phyloP scores from a whole-genome alignment of 2,888 invertebrate species.

The Chydorus sphaericus region DNA sequence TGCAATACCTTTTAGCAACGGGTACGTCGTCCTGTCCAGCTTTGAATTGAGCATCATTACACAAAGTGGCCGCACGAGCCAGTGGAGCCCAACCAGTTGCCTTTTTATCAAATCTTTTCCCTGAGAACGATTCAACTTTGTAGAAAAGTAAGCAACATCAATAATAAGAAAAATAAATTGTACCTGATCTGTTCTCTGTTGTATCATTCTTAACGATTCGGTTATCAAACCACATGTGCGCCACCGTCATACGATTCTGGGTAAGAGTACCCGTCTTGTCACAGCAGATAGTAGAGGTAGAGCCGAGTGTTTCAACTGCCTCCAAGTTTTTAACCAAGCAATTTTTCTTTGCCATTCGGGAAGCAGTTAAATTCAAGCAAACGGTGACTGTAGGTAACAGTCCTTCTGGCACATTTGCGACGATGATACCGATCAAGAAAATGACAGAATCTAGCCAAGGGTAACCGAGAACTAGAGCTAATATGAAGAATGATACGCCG shows the following conservation, averaged over 20 bases:
- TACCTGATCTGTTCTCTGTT: constrained; percentile 87
- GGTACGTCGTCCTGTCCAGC: constrained; percentile 32
- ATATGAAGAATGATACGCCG: constrained; percentile 84
- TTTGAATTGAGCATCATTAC: constrained; percentile 21
- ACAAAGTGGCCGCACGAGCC: constrained; percentile 25
- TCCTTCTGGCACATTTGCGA: constrained; percentile 98
- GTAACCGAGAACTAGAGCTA: constrained; percentile 67
- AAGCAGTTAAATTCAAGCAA: constrained; percentile 93
- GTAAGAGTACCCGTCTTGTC: constrained; percentile 98
- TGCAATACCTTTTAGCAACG: too few species aligned
- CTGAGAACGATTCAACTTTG: too few species aligned
- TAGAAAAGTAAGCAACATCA: too few species aligned
- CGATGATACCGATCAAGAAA: constrained; percentile 98
- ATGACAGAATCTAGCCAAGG: constrained; percentile 99
- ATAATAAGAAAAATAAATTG: too few species aligned
- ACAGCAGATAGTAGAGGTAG: constrained; percentile 98
- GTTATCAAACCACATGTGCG: constrained; percentile 99
- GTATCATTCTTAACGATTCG: constrained; percentile 98
- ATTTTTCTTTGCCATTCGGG: constrained; percentile 98
- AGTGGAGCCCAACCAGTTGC: constrained; percentile 51
- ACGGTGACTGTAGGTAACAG: constrained; percentile 93
- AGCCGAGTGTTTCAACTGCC: constrained; percentile 96
- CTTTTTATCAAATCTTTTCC: constrained; percentile 72
- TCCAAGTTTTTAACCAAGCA: constrained; percentile 98
- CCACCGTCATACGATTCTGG: constrained; percentile 98